phyloP scores from a whole-genome alignment of 2,888 invertebrate genomes.

The Ceramica pisi region DNA sequence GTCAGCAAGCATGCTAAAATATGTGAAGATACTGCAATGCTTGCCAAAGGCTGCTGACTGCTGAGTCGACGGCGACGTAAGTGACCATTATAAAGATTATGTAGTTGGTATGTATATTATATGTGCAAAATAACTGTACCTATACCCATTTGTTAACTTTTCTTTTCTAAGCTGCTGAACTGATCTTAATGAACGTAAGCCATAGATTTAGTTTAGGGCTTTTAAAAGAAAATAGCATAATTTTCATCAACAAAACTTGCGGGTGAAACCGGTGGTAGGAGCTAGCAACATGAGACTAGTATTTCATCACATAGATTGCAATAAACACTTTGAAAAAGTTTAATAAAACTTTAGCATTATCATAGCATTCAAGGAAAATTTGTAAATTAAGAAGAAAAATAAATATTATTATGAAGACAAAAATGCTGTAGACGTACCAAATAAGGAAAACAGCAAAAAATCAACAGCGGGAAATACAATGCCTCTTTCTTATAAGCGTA shows the following conservation, averaged over 20 bases:
- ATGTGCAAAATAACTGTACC: too few species aligned
- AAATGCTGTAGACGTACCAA: constrained; percentile 6
- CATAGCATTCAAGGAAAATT: background rate
- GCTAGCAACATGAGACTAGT: background rate
- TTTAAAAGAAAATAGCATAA: too few species aligned
- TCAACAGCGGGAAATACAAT: constrained; percentile 12
- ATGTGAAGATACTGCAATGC: background rate
- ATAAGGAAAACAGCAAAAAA: constrained; percentile 8
- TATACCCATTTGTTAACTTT: too few species aligned
- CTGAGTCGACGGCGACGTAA: too few species aligned
- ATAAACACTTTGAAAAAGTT: background rate
- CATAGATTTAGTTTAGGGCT: too few species aligned
- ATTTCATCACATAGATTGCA: background rate
- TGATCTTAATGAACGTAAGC: too few species aligned
- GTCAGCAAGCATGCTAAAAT: background rate
- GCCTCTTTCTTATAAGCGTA: background rate
- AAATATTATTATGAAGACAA: background rate
- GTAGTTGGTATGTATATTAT: too few species aligned
- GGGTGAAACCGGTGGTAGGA: too few species aligned
- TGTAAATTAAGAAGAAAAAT: background rate
- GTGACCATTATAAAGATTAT: background rate
- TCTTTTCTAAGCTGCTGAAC: too few species aligned
- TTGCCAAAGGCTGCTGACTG: background rate
- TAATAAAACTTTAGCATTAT: background rate
- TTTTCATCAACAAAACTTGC: too few species aligned